Base-by-base conservation (phyloP, 2,113 vertebrate species). In the Clupea harengus region DNA sequence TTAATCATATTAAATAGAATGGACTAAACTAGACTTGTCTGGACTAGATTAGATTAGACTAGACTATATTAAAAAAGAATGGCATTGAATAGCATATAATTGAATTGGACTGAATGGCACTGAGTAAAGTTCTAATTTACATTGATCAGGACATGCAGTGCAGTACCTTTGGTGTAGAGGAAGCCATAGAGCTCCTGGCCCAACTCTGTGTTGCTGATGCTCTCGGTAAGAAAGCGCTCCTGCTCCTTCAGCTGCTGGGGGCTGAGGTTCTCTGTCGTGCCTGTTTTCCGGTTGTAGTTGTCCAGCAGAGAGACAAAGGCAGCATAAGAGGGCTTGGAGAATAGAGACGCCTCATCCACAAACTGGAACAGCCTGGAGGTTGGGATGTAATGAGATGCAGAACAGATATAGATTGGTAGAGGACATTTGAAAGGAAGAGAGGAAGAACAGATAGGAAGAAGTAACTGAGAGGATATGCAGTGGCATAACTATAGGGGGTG, bases 201-300 rank as follows among this genome's bases (percentile, higher is more conserved):
- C 86, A 98, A 89, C 4, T 94, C 91, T 0, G 97, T 98, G 88
- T 95, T 94, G 82, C 92, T 92, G 95, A 98, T 97, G 89, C 95
- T 92, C 89, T 97, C 95, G 22, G 10, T 25, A 11, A 99, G 89
- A 90, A 99, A 99, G 10, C 0, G 17, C 0, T 96, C 95, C 93
- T 99, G 96, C 87, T 99, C 98, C 10, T 87, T 89, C 89, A 96
- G 89, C 93, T 99, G 95, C 87, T 95, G 93, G 0, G 90, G 9
- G 0, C 88, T 95, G 92, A 96, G 95, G 20, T 93, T 85, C 91
- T 99, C 98, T 0, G 91, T 75, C 0, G 84, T 92, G 54, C 97
- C 98, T 0, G 97, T 98, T 17, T 88, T 91, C 89, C 94, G 90
- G 54, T 96, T 88, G 91, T 99, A 99, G 89, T 99, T 99, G 92